Base-by-base conservation (phyloP, 2,888 invertebrate genomes). In the Ennomos quercinarius region DNA sequence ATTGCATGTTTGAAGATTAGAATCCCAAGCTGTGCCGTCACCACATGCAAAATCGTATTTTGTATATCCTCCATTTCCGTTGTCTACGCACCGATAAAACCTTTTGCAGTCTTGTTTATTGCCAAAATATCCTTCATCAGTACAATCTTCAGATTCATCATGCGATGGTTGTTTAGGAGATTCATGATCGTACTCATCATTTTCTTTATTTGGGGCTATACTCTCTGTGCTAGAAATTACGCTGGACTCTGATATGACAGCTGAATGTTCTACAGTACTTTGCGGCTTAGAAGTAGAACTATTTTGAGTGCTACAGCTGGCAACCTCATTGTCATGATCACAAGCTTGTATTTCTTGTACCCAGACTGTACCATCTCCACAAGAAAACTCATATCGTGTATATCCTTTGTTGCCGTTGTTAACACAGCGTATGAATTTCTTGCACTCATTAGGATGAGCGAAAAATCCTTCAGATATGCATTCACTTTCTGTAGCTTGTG, bases 391-490 rank as follows among this genome's bases (percentile, higher is more conserved):
- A 70, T 94, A 93, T 72, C 92, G 93, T 0, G 83, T 91, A 56
- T 81, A 93, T 13, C 86, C 87, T 35, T 88, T 88, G 12, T 88
- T 82, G 0, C 88, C 93, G 57, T 91, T 88, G 48, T 83, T 80
- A 0, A 94, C 94, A 77, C 97, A 97, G 59, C 96, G 93, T 77
- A 96, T 95, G 86, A 97, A 97, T 76, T 95, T 95, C 51, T 91
- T 94, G 72, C 97, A 97, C 76, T 96, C 93, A 53, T 90, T 86
- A 13, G 94, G 89, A 83, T 96, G 94, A 27, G 94, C 93, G 78
- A 95, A 94, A 81, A 95, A 97, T 59, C 96, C 96, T 80, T 95
- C 96, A 66, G 86, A 83, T 17, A 80, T 84, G 77, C 96, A 96
- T 58, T 72, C 51, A 39, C 65, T 69, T 51, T 61, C 66, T 12